A percentile compares a stretch with the other conserved stretches of the same genome.
These are phyloP conservation scores for Apodemia zela DNA, from an alignment of 2,888 invertebrate species.

Conservation along the genomic window DNA sequence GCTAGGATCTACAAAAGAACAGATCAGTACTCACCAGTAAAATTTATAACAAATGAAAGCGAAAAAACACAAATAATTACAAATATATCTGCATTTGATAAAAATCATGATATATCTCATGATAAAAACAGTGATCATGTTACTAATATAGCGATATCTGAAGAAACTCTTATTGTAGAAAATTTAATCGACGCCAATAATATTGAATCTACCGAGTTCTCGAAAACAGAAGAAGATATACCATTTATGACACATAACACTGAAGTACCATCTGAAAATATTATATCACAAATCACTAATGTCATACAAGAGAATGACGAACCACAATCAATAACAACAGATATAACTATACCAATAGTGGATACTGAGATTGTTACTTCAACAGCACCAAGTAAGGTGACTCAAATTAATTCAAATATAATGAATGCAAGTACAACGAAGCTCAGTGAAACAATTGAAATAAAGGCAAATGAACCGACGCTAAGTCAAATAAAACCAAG, in stretches of 20 bases:
- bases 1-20: conserved; percentile 37
- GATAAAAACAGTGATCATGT: conserved; percentile 26
- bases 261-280: not conserved
- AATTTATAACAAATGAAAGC: conserved; percentile 28
- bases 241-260: not conserved
- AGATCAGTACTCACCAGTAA: conserved; percentile 20
- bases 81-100: conserved; percentile 33
- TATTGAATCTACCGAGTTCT: conserved; percentile 1
- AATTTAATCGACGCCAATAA: conserved; percentile 7
- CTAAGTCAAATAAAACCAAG: conserved; percentile 31
- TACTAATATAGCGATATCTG: conserved; percentile 30
- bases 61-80: conserved; percentile 32
- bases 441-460: not conserved
- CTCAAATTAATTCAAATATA: conserved; percentile 13
- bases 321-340: conserved; percentile 17
- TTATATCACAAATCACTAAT: not conserved
- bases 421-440: not conserved
- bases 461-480: not conserved
- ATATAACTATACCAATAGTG: conserved; percentile 24
- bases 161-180: conserved; percentile 19
- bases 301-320: not conserved
- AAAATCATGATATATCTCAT: conserved; percentile 25
- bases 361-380: conserved; percentile 9
- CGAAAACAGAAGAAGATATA: not conserved
- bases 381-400: conserved; percentile 10